Evolutionary conservation across 2,888 invertebrate genomes (phyloP).

Genomic region (Nebria salina): DNA sequence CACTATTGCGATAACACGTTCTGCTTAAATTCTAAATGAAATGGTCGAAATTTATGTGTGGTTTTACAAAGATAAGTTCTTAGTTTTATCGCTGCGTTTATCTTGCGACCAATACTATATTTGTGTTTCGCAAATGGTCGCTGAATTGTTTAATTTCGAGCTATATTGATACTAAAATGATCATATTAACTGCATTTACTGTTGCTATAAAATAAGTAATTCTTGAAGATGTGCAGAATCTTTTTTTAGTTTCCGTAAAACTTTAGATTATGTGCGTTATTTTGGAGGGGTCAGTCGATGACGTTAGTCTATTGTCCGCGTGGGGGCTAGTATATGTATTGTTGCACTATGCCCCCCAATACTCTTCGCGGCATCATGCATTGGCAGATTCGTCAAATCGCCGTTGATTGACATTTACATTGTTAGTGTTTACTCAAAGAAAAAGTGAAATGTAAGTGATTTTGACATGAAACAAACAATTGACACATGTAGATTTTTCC

Average conservation of each 20-base stretch:
- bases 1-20: slow-evolving; percentile 3
- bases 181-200: no score
- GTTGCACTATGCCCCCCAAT: background rate
- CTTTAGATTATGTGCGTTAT: background rate
- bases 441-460: slow-evolving; percentile 51
- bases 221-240: background rate
- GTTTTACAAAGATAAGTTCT: background rate
- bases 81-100: no score
- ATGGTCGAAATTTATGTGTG: background rate
- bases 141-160: no score
- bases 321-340: background rate
- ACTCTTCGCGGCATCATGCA: background rate
- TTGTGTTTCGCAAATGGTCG: no score
- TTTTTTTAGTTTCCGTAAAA: background rate
- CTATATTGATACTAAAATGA: no score
- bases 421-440: slow-evolving; percentile 49
- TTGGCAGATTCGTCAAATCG: slow-evolving; percentile 15
- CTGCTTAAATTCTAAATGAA: background rate
- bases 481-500: slow-evolving; percentile 45
- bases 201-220: no score
- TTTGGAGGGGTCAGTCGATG: background rate
- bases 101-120: no score
- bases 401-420: slow-evolving; percentile 51
- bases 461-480: slow-evolving; percentile 50
- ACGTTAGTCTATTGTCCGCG: background rate